phyloP scores from a whole-genome alignment of 2,113 vertebrate genomes.

The Willisornis vidua region DNA sequence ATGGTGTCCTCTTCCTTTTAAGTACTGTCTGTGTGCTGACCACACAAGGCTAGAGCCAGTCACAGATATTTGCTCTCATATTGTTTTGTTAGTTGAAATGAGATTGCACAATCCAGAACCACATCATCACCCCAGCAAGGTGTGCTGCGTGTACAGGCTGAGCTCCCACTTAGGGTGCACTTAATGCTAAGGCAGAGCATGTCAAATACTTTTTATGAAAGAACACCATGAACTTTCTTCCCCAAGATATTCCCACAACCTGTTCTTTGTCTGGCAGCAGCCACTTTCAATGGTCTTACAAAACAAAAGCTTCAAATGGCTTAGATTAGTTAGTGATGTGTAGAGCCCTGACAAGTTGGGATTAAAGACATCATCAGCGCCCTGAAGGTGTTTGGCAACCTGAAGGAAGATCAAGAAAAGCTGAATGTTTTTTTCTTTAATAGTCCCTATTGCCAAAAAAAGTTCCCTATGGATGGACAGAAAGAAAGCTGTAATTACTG shows the following conservation, averaged over 20 bases:
- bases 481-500: not conserved
- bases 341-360: not conserved
- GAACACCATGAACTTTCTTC: not conserved
- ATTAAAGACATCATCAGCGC: not conserved
- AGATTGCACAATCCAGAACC: not conserved
- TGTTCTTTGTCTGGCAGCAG: not conserved
- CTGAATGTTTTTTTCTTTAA: not conserved
- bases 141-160: not conserved
- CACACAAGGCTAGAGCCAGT: not conserved
- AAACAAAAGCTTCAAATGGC: not conserved
- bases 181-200: not conserved
- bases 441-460: not conserved
- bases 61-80: not conserved
- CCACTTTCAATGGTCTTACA: not conserved
- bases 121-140: not conserved
- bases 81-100: not conserved
- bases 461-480: not conserved
- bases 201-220: not conserved
- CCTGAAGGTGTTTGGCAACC: not conserved
- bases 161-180: not conserved
- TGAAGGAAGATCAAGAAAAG: not conserved
- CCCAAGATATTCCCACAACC: not conserved
- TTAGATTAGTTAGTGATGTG: not conserved
- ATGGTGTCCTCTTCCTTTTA: constrained; percentile 40
- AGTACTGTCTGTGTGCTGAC: constrained; percentile 26